Percentiles rank a stretch among this genome's conserved stretches.
phyloP scores from a whole-genome alignment of 2,888 invertebrate genomes.

The Blomia tropicalis region DNA sequence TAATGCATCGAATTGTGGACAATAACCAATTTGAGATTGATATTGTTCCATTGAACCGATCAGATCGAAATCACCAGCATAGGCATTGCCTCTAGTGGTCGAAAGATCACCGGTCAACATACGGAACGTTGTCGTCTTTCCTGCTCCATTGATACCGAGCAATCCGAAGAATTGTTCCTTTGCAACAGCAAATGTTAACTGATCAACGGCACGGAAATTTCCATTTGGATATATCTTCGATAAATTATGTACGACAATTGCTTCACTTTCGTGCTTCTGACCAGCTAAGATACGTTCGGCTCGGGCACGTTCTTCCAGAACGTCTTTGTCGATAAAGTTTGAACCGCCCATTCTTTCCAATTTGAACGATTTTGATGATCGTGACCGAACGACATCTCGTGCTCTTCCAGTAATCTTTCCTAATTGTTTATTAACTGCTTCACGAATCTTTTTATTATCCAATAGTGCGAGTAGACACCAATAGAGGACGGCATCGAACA shows the following conservation, averaged over 20 bases:
- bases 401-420: not conserved
- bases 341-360: not conserved
- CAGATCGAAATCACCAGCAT: constrained; percentile 7
- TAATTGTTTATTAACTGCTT: not conserved
- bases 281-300: constrained; percentile 14
- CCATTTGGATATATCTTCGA: constrained; percentile 25
- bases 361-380: not conserved
- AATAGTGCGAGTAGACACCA: constrained; percentile 19
- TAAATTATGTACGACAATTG: constrained; percentile 25
- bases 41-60: not conserved
- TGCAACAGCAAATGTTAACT: constrained; percentile 27
- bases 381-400: not conserved
- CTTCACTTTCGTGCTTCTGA: constrained; percentile 11
- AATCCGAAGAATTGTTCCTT: constrained; percentile 29
- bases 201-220: constrained; percentile 27
- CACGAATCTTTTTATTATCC: constrained; percentile 17
- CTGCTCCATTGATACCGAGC: constrained; percentile 30
- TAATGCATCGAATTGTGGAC: constrained; percentile 71
- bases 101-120: constrained; percentile 29
- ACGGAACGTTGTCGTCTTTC: constrained; percentile 29
- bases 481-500: constrained; percentile 20
- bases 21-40: constrained; percentile 43
- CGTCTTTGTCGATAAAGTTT: constrained; percentile 2
- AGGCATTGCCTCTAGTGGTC: constrained; percentile 27
- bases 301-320: constrained; percentile 2